Conservation (phyloP, 2,797 vertebrate genomes). For the Carcharodon carcharias region DNA sequence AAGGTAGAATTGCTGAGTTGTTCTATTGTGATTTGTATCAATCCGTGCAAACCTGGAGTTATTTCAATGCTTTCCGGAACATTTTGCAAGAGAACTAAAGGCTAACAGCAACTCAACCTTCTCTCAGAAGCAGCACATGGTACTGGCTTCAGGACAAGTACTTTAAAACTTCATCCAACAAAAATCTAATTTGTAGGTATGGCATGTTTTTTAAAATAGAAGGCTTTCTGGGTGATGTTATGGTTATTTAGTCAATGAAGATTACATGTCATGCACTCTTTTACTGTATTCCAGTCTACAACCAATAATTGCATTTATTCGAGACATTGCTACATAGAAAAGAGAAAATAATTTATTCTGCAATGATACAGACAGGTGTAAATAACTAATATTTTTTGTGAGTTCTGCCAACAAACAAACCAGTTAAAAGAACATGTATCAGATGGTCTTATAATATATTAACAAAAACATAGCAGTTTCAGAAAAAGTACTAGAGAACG, state of each 20-base stretch:
- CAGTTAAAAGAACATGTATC: neutral
- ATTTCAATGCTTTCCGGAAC: neutral
- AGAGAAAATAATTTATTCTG: constrained; percentile 6
- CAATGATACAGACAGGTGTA: neutral
- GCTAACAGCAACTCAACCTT: neutral
- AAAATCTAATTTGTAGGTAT: neutral
- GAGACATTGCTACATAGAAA: neutral
- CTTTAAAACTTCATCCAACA: neutral
- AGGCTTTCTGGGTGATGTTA: too few species aligned
- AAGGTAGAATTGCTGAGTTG: neutral
- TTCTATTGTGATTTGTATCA: neutral
- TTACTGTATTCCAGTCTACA: neutral
- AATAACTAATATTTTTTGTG: neutral
- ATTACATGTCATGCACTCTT: neutral
- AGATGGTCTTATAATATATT: neutral
- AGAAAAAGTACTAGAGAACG: neutral
- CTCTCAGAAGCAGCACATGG: neutral
- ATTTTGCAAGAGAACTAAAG: neutral
- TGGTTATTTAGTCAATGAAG: neutral
- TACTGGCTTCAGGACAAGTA: neutral
- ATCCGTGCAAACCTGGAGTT: neutral
- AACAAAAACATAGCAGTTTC: neutral
- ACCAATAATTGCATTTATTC: neutral
- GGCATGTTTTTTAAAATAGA: neutral
- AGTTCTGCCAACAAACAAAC: neutral